phyloP scores from a whole-genome alignment of 2,888 invertebrate species.

The Hirtodrosophila confusa region DNA sequence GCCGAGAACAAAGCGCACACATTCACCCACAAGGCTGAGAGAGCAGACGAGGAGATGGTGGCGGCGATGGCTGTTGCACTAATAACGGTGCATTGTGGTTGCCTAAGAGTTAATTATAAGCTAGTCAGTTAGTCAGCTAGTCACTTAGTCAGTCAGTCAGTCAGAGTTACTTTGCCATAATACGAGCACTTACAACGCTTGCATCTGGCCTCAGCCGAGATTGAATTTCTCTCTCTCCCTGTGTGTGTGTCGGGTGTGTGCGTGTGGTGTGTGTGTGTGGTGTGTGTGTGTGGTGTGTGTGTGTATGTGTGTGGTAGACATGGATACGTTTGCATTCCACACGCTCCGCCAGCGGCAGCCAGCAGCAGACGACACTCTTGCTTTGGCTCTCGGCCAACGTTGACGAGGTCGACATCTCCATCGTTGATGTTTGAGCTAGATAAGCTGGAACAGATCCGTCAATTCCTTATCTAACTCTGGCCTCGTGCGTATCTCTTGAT shows the following conservation, averaged over 20 bases:
- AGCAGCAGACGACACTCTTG: slow-evolving; percentile 61
- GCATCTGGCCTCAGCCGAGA: slow-evolving; percentile 51
- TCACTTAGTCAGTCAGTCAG: slow-evolving; percentile 6
- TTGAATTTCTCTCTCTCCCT: slow-evolving; percentile 68
- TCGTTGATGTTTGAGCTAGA: slow-evolving; percentile 51
- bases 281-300: slow-evolving; percentile 19
- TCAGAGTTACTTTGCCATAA: slow-evolving; percentile 50
- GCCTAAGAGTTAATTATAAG: slow-evolving; percentile 79
- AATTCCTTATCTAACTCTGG: slow-evolving; percentile 21
- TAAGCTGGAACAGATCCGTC: slow-evolving; percentile 32
- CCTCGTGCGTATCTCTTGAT: slow-evolving; percentile 3
- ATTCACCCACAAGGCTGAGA: slow-evolving; percentile 32
- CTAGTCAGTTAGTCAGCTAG: slow-evolving; percentile 30
- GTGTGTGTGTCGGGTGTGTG: slow-evolving; percentile 7
- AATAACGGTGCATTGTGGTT: slow-evolving; percentile 76
- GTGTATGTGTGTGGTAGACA: slow-evolving; percentile 15
- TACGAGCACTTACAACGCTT: slow-evolving; percentile 58
- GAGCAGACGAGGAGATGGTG: background rate
- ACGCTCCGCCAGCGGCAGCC: slow-evolving; percentile 24
- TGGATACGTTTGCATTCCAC: slow-evolving; percentile 51
- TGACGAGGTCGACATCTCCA: slow-evolving; percentile 43
- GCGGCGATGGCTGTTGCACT: slow-evolving; percentile 19
- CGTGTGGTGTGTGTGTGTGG: slow-evolving; percentile 4
- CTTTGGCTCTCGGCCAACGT: slow-evolving; percentile 61
- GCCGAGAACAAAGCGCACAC: slow-evolving; percentile 58